Evolutionary conservation across 2,113 vertebrate species (phyloP).

Genomic region (Chascanopsetta lugubris): DNA sequence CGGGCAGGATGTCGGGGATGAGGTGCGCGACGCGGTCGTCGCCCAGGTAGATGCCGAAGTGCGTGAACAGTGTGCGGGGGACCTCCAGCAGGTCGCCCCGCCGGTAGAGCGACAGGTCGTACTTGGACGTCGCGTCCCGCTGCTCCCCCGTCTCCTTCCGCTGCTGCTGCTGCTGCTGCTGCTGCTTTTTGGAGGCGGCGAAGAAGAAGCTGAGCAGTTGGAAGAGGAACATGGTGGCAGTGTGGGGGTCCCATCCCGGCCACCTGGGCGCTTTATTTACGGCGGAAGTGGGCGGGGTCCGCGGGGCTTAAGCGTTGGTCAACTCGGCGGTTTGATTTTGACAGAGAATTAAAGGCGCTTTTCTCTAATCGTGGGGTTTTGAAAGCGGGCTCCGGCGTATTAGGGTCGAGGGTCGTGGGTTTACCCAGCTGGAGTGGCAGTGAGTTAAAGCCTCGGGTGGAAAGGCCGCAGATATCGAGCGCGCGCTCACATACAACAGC

Average conservation of each 20-base stretch:
- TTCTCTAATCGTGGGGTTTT: constrained; percentile 59
- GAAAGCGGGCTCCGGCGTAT: constrained; percentile 36
- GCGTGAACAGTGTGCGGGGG: constrained; percentile 90
- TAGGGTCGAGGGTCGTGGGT: constrained; percentile 32
- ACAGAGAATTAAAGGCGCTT: constrained; percentile 66
- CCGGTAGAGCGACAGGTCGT: constrained; percentile 82
- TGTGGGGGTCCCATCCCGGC: constrained; percentile 6
- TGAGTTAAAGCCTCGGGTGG: constrained; percentile 32
- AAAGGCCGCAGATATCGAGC: constrained; percentile 41
- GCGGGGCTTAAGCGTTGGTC: constrained; percentile 55
- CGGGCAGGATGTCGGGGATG: constrained; percentile 93
- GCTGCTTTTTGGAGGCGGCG: constrained; percentile 44
- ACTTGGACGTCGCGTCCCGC: constrained; percentile 36
- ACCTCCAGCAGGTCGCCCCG: constrained; percentile 93
- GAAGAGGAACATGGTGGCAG: constrained; percentile 70
- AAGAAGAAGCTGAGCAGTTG: constrained; percentile 73
- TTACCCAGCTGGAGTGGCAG: constrained; percentile 22
- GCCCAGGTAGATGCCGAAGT: constrained; percentile 95
- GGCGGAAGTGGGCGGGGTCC: constrained; percentile 38
- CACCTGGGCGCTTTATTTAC: constrained; percentile 53
- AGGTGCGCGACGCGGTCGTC: constrained; percentile 92
- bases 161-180: no score
- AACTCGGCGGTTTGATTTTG: constrained; percentile 42
- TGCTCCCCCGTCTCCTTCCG: no score
- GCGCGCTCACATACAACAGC: constrained; percentile 23